Evolutionary conservation across 2,797 vertebrate genomes (phyloP).

Genomic region (Ciconia nigra): DNA sequence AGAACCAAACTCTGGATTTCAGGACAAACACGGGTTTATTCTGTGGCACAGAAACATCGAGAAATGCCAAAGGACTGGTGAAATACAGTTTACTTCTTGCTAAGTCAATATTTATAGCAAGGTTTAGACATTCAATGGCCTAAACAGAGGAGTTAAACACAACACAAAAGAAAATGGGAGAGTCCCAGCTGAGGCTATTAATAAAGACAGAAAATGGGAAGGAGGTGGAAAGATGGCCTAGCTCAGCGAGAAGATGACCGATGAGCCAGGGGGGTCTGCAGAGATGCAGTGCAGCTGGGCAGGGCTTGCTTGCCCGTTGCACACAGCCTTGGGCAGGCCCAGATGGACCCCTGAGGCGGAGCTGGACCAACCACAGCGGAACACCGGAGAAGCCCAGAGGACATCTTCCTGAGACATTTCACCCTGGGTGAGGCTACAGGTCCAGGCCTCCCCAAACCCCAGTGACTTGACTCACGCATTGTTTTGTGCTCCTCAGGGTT

Average conservation of each 20-base stretch:
- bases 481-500: background rate
- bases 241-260: background rate
- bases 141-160: background rate
- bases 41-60: background rate
- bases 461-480: background rate
- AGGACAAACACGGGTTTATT: background rate
- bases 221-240: background rate
- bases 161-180: background rate
- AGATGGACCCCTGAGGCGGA: background rate
- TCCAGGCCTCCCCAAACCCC: background rate
- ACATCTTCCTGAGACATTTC: background rate
- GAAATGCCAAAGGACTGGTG: background rate
- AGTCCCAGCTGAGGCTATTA: background rate
- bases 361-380: background rate
- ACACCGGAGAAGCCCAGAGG: background rate
- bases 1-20: background rate
- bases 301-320: background rate
- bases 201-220: background rate
- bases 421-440: background rate
- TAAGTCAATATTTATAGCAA: background rate
- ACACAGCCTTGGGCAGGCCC: background rate
- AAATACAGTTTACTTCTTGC: background rate
- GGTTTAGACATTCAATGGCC: background rate
- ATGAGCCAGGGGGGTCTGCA: background rate
- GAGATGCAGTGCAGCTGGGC: background rate